Percentiles rank a stretch among this genome's conserved stretches.
Conservation (phyloP, 2,113 vertebrate genomes). For the Eulemur rufifrons region DNA sequence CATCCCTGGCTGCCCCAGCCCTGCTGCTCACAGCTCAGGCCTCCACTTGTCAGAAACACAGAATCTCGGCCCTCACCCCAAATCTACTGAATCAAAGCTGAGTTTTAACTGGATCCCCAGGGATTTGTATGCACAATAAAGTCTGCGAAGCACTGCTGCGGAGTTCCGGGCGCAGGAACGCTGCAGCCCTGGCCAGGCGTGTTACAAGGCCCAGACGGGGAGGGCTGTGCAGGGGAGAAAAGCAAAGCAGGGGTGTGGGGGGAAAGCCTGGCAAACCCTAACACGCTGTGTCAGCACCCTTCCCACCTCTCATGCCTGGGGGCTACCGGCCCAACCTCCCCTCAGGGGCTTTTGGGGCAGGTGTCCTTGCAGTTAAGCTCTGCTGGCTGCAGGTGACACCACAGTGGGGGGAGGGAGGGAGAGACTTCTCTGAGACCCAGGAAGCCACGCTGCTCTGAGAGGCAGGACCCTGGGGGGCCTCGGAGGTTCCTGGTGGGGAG, state of each 20-base stretch:
- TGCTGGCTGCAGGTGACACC: not conserved
- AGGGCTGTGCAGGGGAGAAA: too few species aligned
- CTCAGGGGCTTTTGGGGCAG: not conserved
- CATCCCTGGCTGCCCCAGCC: not conserved
- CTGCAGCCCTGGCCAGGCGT: not conserved
- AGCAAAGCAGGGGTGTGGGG: rapidly evolving
- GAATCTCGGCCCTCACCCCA: not conserved
- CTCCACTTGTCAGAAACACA: not conserved
- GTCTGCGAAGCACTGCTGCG: not conserved
- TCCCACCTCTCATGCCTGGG: rapidly evolving
- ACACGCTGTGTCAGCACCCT: not conserved
- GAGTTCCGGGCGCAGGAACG: not conserved
- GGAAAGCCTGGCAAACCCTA: not conserved
- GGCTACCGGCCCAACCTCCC: not conserved
- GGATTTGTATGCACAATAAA: not conserved
- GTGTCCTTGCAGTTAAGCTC: not conserved
- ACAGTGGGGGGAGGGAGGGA: not conserved
- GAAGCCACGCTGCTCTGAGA: not conserved
- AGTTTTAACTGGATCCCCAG: not conserved
- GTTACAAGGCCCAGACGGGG: not conserved
- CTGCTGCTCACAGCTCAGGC: not conserved
- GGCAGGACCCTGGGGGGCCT: not conserved
- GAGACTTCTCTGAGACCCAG: not conserved
- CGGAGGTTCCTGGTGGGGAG: not conserved
- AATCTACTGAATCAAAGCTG: not conserved